Percentiles rank a stretch among this genome's conserved stretches.
Evolutionary conservation across 1,140 invertebrate species (phyloP).

Genomic region (Drosophila sechellia): DNA sequence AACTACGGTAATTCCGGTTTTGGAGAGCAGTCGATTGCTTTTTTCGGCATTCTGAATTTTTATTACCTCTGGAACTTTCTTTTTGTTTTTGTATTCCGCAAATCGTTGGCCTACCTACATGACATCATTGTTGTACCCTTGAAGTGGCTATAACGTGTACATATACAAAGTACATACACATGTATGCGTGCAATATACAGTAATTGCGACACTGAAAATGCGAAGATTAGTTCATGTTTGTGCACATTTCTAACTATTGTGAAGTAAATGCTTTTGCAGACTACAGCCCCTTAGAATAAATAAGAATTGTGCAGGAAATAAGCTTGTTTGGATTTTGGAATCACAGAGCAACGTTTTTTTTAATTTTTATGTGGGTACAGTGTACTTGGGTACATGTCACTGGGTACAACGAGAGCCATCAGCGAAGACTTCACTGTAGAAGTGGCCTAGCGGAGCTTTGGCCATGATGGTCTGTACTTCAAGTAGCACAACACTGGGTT

Average conservation of each 20-base stretch:
- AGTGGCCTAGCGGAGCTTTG: neutral
- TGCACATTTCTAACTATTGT: too few relatives aligned
- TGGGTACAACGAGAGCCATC: neutral
- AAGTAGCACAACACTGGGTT: too few relatives aligned
- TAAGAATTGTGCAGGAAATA: too few relatives aligned
- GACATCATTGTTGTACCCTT: slow-evolving; percentile 31
- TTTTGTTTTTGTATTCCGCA: slow-evolving; percentile 15
- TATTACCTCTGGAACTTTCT: slow-evolving; percentile 18
- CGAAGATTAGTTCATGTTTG: too few relatives aligned
- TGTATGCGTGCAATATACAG: too few relatives aligned
- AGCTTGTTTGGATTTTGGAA: neutral
- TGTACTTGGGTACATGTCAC: neutral
- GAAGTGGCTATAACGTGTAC: too few relatives aligned
- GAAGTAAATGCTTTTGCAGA: too few relatives aligned
- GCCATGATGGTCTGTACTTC: neutral
- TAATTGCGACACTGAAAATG: too few relatives aligned
- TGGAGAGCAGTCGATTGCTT: neutral
- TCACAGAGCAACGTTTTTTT: neutral
- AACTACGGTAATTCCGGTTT: slow-evolving; percentile 36
- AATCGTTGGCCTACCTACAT: slow-evolving; percentile 7
- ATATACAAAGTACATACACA: too few relatives aligned
- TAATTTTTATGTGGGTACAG: neutral
- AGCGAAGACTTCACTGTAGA: neutral
- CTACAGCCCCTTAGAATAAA: too few relatives aligned
- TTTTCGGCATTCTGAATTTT: slow-evolving; percentile 2